These are phyloP conservation scores for Crambe crambe DNA, from an alignment of 37 sponge, comb jelly and placozoan genomes.

Conservation along the genomic window DNA sequence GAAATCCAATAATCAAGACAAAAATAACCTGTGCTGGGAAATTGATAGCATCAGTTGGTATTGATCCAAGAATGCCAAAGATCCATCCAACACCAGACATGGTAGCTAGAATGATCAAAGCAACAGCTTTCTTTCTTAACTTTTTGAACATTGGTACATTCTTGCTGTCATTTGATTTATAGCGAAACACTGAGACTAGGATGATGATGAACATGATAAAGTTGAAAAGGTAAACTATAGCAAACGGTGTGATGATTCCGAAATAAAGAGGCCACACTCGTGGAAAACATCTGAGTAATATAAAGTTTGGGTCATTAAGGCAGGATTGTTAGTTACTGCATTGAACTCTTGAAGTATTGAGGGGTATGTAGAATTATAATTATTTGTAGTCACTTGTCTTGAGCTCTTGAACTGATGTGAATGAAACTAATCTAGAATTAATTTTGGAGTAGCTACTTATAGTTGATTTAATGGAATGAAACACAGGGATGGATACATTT, in stretches of 20 bases:
- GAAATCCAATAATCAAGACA: slow-evolving; percentile 24
- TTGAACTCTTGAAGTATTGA: too few species aligned
- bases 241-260: slow-evolving; percentile 12
- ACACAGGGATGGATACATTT: too few species aligned
- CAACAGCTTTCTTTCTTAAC: slow-evolving; percentile 10
- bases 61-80: slow-evolving; percentile 28
- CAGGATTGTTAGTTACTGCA: too few species aligned
- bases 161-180: background rate
- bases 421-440: too few species aligned
- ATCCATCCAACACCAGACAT: slow-evolving; percentile 51
- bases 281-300: slow-evolving; percentile 12
- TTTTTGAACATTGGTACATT: background rate
- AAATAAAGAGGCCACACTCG: background rate
- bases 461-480: too few species aligned
- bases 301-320: too few species aligned
- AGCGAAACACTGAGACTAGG: background rate
- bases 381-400: too few species aligned
- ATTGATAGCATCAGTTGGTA: background rate
- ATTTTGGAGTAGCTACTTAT: too few species aligned
- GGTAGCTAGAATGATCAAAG: slow-evolving; percentile 11
- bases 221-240: slow-evolving; percentile 19
- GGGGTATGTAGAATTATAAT: too few species aligned
- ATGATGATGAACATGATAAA: slow-evolving; percentile 15
- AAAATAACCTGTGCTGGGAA: slow-evolving; percentile 15
- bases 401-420: too few species aligned